Evolutionary conservation across 2,113 vertebrate species (phyloP), one percentile per base, ranked within the genome.

Genomic region (Rhynchopsitta pachyrhyncha): DNA sequence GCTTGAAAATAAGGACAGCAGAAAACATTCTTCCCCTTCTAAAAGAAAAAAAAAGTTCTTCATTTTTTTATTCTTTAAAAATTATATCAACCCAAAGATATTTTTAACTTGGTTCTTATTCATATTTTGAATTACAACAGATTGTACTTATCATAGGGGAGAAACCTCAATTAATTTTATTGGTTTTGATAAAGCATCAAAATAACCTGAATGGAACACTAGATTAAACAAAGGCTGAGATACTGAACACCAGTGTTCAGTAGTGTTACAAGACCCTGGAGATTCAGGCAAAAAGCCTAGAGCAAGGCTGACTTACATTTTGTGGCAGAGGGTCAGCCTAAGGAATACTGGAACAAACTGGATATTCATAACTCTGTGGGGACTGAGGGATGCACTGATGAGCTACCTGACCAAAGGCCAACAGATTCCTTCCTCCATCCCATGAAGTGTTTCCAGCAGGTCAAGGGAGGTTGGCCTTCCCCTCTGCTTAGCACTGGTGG

Each of bases 371-470:
- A 70, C 42, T n/a, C 15, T 5, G 0, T 33, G 20, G 10, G 12
- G 7, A 11, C 10, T 62, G 13, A 50, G 19, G 6, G 25, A 77
- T 23, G 3, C 5, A 62, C 3, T 11, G 24, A 55, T 13, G 24
- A 35, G 4, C 2, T 42, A 12, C 3, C 2, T 29, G 35, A 22
- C 22, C 47, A 49, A 44, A 28, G 17, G 12, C 3, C 2, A 31
- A 10, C 1, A 55, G 8, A 1, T 70, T 67, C 4, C 7, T 33
- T 49, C 8, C 17, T 41, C 18, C 27, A 53, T 33, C 35, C 49
- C 8, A 6, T n/a, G 11, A 7, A 39, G 10, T 2, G 2, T 2
- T 75, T 17, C 12, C 44, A 46, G 25, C 4, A 62, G 33, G 16
- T 41, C 31, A 78, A 71, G 23, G 5, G 2, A 60, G 3, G 17